Evolutionary conservation across 2,797 vertebrate genomes (phyloP).

Genomic region (Aulostomus chinensis): DNA sequence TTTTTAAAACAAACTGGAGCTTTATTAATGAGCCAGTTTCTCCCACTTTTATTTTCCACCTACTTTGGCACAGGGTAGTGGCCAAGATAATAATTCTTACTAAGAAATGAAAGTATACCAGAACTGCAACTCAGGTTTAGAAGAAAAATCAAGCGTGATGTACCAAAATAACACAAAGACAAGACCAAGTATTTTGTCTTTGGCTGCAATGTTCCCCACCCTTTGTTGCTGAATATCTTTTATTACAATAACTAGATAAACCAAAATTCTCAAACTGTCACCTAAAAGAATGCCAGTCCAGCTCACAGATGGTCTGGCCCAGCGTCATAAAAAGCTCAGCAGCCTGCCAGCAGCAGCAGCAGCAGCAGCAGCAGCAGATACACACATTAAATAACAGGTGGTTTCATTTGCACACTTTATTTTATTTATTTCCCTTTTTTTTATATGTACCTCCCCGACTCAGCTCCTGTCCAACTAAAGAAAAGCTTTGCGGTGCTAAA

Average conservation of each 20-base stretch:
- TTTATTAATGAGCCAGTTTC: constrained; percentile 38
- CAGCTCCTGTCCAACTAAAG: neutral
- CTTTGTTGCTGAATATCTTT: too few relatives aligned
- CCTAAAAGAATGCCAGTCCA: constrained; percentile 69
- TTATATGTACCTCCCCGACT: constrained; percentile 20
- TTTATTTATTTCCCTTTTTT: constrained; percentile 1
- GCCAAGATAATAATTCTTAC: too few relatives aligned
- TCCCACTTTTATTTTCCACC: constrained; percentile 33
- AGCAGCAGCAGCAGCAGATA: too few relatives aligned
- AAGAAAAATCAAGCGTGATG: too few relatives aligned
- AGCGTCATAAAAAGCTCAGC: constrained; percentile 37
- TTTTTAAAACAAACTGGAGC: constrained; percentile 46
- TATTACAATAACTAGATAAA: constrained; percentile 42
- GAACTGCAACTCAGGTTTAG: too few relatives aligned
- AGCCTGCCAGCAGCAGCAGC: constrained; percentile 50
- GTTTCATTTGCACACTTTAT: constrained; percentile 50
- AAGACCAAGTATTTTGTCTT: too few relatives aligned
- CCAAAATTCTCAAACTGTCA: constrained; percentile 34
- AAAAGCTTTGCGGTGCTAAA: too few relatives aligned
- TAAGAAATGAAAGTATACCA: too few relatives aligned
- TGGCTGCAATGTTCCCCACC: too few relatives aligned
- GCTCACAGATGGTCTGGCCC: constrained; percentile 52
- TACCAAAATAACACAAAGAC: too few relatives aligned
- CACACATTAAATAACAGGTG: constrained; percentile 66
- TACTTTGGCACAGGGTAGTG: constrained; percentile 28